Conservation (phyloP, 2,888 invertebrate species). For the Leuctra nigra region DNA sequence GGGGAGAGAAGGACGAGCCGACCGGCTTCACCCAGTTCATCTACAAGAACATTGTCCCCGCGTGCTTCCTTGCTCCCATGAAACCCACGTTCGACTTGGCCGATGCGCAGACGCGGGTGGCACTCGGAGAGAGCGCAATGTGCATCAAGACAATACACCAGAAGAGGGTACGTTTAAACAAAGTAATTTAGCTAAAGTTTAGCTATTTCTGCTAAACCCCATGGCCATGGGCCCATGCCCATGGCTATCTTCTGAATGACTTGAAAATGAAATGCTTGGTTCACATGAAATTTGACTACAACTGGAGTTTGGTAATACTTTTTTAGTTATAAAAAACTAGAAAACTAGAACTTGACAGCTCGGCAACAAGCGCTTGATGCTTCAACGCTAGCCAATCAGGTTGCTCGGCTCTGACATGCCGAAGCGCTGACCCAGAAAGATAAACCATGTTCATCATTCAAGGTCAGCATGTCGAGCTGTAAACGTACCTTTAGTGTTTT, state of each 20-base stretch:
- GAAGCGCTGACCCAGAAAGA: too few relatives aligned
- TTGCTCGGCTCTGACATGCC: too few relatives aligned
- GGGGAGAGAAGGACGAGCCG: constrained; percentile 41
- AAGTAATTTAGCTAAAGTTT: not conserved
- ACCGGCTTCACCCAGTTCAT: constrained; percentile 44
- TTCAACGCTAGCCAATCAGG: too few relatives aligned
- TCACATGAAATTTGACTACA: too few relatives aligned
- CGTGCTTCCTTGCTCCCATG: constrained; percentile 46
- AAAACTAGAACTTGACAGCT: too few relatives aligned
- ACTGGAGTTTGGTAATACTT: too few relatives aligned
- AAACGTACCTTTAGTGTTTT: too few relatives aligned
- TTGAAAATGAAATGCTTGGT: not conserved
- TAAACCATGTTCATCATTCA: too few relatives aligned
- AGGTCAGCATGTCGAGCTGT: too few relatives aligned
- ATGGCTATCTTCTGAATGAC: not conserved
- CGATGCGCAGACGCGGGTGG: constrained; percentile 45
- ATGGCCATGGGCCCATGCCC: not conserved
- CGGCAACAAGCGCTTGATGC: too few relatives aligned
- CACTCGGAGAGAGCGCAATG: constrained; percentile 36
- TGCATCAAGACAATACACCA: constrained; percentile 36
- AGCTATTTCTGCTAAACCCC: too few relatives aligned
- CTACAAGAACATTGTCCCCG: constrained; percentile 45
- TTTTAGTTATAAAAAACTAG: too few relatives aligned
- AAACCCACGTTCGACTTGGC: constrained; percentile 44
- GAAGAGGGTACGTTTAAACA: constrained; percentile 34